phyloP scores from a whole-genome alignment of 2,888 invertebrate genomes.

The Heliconius hortense region DNA sequence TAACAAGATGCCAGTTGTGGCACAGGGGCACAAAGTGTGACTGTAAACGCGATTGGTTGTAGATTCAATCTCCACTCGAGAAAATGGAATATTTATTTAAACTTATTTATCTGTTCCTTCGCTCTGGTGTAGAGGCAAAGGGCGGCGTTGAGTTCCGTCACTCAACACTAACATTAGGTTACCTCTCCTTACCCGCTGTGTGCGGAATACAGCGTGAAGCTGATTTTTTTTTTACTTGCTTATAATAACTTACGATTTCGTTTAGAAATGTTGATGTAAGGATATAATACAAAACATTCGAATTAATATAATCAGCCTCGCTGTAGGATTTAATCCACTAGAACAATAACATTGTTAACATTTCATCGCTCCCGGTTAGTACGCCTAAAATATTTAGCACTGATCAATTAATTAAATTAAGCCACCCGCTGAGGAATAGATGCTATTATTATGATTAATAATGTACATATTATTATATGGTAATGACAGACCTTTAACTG shows the following conservation, averaged over 20 bases:
- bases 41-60: too few species aligned
- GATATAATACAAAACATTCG: conserved; percentile 68
- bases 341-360: conserved; percentile 76
- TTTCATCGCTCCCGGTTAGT: conserved; percentile 70
- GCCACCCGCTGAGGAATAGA: conserved; percentile 58
- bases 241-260: conserved; percentile 47
- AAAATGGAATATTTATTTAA: too few species aligned
- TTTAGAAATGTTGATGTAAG: conserved; percentile 60
- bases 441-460: conserved; percentile 70
- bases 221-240: too few species aligned
- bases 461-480: conserved; percentile 49
- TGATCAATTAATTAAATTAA: conserved; percentile 74
- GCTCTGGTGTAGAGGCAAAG: too few species aligned
- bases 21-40: too few species aligned
- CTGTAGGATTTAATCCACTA: conserved; percentile 70
- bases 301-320: conserved; percentile 69
- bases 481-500: conserved; percentile 23
- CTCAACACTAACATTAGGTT: too few species aligned
- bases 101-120: too few species aligned
- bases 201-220: too few species aligned
- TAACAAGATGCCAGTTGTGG: too few species aligned
- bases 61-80: too few species aligned
- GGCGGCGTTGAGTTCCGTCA: too few species aligned
- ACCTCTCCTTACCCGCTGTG: too few species aligned
- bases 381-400: conserved; percentile 68